These are phyloP conservation scores for Otolemur garnettii DNA, from an alignment of 2,113 vertebrate genomes.

Conservation along the genomic window DNA sequence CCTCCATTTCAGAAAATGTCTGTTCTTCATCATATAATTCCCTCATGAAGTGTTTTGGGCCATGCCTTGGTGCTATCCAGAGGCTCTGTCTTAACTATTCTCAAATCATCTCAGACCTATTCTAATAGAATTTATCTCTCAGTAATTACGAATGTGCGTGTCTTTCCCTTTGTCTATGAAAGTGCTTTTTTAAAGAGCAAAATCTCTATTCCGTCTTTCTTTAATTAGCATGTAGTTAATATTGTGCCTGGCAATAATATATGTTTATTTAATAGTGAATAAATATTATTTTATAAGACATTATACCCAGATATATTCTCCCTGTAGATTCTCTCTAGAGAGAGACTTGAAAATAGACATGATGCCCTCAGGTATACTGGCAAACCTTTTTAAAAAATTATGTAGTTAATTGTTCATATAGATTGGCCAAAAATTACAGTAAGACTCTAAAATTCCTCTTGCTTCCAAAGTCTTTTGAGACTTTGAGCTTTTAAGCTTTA, in stretches of 20 bases:
- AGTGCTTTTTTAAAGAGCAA: background rate
- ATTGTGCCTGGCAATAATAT: background rate
- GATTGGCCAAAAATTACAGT: background rate
- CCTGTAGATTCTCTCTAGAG: background rate
- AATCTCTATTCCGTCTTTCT: background rate
- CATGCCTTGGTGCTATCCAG: background rate
- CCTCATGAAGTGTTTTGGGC: background rate
- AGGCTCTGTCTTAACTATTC: background rate
- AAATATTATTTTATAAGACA: background rate
- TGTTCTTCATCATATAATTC: background rate
- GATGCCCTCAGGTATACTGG: background rate
- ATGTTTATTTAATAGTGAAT: background rate
- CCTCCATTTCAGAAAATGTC: background rate
- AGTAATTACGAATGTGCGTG: background rate
- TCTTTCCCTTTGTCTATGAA: background rate
- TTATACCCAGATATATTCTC: background rate
- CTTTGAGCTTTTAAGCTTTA: too few relatives aligned
- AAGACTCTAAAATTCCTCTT: background rate
- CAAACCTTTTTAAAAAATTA: background rate
- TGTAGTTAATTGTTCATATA: background rate
- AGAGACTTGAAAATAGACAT: background rate
- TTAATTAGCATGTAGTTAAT: background rate
- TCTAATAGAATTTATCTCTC: background rate
- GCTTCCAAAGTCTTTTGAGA: background rate
- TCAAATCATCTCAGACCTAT: background rate